Percentiles rank a stretch among this genome's conserved stretches.
Conservation (phyloP, 2,888 invertebrate species). For the Ichneumoninae sp. region DNA sequence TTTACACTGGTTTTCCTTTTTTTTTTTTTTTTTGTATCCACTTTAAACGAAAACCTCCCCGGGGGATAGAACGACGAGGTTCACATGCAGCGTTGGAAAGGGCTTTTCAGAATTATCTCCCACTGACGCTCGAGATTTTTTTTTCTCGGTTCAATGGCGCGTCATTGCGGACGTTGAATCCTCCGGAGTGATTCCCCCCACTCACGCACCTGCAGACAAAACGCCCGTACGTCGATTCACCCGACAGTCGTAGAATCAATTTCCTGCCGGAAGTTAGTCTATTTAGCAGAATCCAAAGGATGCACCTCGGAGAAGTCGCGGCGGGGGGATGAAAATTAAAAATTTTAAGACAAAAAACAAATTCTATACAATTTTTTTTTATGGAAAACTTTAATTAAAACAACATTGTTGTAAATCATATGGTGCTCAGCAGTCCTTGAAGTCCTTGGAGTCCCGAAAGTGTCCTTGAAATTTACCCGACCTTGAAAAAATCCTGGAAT, state of each 20-base stretch:
- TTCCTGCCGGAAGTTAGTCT: not conserved
- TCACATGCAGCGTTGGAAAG: not conserved
- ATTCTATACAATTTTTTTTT: too few relatives aligned
- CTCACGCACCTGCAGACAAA: not conserved
- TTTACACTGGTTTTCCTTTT: not conserved
- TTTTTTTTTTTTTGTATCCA: not conserved
- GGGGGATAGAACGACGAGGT: not conserved
- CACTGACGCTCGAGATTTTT: not conserved
- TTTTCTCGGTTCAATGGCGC: slow-evolving; percentile 11
- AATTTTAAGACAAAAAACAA: not conserved
- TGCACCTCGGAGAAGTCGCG: not conserved
- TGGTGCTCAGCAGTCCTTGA: too few relatives aligned
- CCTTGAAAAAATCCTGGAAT: too few relatives aligned
- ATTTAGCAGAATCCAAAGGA: not conserved
- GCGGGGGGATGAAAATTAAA: not conserved
- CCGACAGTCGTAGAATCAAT: slow-evolving; percentile 3
- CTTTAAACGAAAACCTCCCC: not conserved
- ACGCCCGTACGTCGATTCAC: not conserved
- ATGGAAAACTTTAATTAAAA: too few relatives aligned
- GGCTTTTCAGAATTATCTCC: not conserved
- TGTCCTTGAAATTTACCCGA: too few relatives aligned
- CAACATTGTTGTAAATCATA: too few relatives aligned
- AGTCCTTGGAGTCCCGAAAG: too few relatives aligned
- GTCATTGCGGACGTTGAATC: slow-evolving; percentile 2
- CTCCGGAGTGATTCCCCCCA: not conserved